Evolutionary conservation across 2,113 vertebrate species (phyloP).

Genomic region (Chaetorhynchus papuensis): DNA sequence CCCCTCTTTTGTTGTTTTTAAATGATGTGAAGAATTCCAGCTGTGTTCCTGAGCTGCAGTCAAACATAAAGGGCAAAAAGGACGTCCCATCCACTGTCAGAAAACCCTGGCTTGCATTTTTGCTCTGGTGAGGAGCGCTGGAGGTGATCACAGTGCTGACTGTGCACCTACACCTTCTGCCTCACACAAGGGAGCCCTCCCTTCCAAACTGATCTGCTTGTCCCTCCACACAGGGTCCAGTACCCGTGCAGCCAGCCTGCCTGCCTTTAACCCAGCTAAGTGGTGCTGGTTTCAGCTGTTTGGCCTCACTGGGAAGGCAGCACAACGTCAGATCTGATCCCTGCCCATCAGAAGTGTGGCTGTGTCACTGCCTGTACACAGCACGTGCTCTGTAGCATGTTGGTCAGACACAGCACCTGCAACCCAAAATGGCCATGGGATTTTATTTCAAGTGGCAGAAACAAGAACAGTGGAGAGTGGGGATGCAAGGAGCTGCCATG

Average conservation of each 20-base stretch:
- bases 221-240: neutral
- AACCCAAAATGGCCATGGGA: neutral
- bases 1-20: too few species aligned
- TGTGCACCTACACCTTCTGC: neutral
- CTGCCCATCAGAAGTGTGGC: rapidly evolving
- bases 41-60: neutral
- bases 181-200: rapidly evolving
- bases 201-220: neutral
- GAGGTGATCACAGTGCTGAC: neutral
- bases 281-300: neutral
- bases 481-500: rapidly evolving
- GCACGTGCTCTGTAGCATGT: rapidly evolving
- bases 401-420: neutral
- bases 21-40: neutral
- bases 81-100: neutral
- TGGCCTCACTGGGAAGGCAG: neutral
- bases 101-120: neutral
- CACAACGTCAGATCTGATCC: neutral
- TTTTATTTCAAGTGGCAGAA: neutral
- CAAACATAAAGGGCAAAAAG: neutral
- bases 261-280: neutral
- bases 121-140: neutral
- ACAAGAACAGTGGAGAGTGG: neutral
- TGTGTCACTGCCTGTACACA: rapidly evolving
- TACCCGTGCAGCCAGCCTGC: neutral